A percentile compares a stretch with the other conserved stretches of the same genome.
phyloP scores from a whole-genome alignment of 2,888 invertebrate species.

The Bellardia bayeri region DNA sequence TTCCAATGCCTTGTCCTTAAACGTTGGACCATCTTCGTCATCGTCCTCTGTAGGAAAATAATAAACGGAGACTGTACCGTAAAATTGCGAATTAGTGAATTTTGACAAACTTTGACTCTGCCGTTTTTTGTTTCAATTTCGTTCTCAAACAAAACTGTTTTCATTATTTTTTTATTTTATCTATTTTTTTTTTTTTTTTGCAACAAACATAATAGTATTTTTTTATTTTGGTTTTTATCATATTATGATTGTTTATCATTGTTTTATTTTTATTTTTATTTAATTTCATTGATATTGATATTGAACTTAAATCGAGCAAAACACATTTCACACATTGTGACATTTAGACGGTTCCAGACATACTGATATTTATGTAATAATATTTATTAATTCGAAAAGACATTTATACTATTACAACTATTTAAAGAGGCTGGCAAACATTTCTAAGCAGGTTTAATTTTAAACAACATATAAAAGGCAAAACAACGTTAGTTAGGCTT shows the following conservation, averaged over 20 bases:
- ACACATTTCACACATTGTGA: conserved; percentile 63
- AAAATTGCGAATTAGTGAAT: conserved; percentile 83
- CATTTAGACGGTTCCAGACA: conserved; percentile 45
- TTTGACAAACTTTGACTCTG: conserved; percentile 84
- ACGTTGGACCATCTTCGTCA: conserved; percentile 95
- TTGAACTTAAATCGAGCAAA: conserved; percentile 54
- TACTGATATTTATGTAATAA: conserved; percentile 1
- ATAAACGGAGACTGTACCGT: conserved; percentile 96
- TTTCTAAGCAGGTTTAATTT: conserved; percentile 48
- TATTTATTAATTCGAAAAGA: neutral
- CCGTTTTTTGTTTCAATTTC: conserved; percentile 78
- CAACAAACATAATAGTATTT: conserved; percentile 2
- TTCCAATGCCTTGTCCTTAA: conserved; percentile 93
- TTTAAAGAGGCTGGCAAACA: conserved; percentile 32
- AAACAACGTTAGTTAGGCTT: neutral
- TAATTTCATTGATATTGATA: neutral
- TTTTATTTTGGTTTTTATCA: conserved; percentile 35
- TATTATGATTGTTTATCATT: conserved; percentile 2
- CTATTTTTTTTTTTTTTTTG: no score
- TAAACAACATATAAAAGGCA: conserved; percentile 36
- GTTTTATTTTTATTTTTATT: neutral
- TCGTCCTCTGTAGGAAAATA: conserved; percentile 96
- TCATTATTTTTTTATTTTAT: conserved; percentile 27
- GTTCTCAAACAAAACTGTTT: conserved; percentile 49
- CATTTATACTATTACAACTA: neutral